Evolutionary conservation across 2,113 vertebrate species (phyloP).

Genomic region (Passer montanus): DNA sequence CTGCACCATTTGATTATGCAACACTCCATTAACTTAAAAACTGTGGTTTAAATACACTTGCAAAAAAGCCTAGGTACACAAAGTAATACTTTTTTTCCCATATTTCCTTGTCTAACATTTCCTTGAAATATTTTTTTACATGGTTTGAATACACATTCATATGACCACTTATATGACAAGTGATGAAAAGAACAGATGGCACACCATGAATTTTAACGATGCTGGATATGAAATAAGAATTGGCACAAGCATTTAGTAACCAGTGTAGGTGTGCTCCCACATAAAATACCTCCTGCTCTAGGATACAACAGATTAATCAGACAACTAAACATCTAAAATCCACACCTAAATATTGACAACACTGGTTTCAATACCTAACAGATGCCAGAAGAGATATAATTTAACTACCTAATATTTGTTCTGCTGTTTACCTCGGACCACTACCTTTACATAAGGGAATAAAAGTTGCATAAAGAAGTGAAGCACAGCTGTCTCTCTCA

Average conservation of each 20-base stretch:
- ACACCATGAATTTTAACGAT: background rate
- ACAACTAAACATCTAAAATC: background rate
- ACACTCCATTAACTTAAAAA: background rate
- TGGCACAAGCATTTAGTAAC: background rate
- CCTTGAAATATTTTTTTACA: background rate
- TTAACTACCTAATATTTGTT: background rate
- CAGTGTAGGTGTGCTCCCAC: background rate
- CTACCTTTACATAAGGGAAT: background rate
- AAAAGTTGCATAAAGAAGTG: background rate
- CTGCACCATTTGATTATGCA: background rate
- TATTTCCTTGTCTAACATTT: background rate
- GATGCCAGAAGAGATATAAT: background rate
- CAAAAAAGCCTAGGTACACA: background rate
- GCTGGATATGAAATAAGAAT: background rate
- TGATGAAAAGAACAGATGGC: slow-evolving; percentile 14
- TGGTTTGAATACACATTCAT: background rate
- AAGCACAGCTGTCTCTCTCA: background rate
- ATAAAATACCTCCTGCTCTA: background rate
- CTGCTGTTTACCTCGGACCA: background rate
- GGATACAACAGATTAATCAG: background rate
- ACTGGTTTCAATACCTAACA: background rate
- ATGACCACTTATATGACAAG: background rate
- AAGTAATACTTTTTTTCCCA: background rate
- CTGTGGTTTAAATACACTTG: background rate
- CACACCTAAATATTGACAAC: background rate